Percentiles rank a stretch among this genome's conserved stretches.
These are phyloP conservation scores for Ctenodactylus gundi DNA, from an alignment of 2,113 vertebrate species.

Conservation along the genomic window DNA sequence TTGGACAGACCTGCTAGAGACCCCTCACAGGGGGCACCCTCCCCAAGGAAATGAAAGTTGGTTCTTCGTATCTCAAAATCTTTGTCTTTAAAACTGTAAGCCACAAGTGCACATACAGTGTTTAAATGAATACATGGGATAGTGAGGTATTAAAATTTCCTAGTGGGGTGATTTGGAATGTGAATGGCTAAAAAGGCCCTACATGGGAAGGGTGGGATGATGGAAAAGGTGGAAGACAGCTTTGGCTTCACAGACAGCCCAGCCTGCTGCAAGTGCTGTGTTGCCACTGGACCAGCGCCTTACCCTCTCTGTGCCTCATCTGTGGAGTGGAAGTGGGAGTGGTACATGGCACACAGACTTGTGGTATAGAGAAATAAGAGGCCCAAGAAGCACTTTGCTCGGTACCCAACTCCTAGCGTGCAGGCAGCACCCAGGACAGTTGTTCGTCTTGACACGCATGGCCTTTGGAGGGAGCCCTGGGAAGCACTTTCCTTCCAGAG, in stretches of 20 bases:
- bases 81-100: not conserved
- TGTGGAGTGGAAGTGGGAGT: not conserved
- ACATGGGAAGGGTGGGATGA: too few species aligned
- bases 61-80: not conserved
- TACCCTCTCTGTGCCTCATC: not conserved
- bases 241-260: not conserved
- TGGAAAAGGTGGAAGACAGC: too few species aligned
- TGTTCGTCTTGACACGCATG: rapidly evolving
- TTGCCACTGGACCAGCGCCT: not conserved
- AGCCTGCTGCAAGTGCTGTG: not conserved
- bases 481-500: not conserved
- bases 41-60: not conserved
- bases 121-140: not conserved
- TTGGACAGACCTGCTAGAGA: too few species aligned
- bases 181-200: not conserved
- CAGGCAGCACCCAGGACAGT: not conserved
- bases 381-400: not conserved
- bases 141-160: not conserved
- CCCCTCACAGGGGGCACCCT: too few species aligned
- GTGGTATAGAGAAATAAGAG: not conserved
- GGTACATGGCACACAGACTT: not conserved
- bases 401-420: not conserved
- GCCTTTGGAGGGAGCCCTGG: not conserved
- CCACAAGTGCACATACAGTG: not conserved
- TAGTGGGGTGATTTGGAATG: not conserved